phyloP scores from a whole-genome alignment of 2,113 vertebrate species.

The Mola mola region DNA sequence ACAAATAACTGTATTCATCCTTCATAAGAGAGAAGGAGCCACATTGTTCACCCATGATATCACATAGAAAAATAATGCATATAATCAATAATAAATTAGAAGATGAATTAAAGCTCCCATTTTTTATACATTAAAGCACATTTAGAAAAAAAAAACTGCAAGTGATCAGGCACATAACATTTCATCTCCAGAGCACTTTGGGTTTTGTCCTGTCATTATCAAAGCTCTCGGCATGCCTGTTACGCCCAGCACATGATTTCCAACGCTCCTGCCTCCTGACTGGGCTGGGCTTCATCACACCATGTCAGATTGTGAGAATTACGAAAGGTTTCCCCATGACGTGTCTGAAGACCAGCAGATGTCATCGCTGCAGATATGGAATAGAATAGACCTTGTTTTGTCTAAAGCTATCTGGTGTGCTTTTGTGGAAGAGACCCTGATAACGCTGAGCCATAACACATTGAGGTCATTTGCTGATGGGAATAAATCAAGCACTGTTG shows the following conservation, averaged over 20 bases:
- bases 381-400: constrained; percentile 54
- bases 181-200: not conserved
- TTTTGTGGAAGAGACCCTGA: not conserved
- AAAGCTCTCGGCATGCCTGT: constrained; percentile 6
- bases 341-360: constrained; percentile 28
- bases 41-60: too few species aligned
- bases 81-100: too few species aligned
- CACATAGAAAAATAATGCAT: too few species aligned
- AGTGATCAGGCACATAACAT: constrained; percentile 2
- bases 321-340: constrained; percentile 35
- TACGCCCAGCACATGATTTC: constrained; percentile 34
- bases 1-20: too few species aligned
- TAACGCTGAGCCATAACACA: not conserved
- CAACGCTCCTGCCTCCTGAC: not conserved
- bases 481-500: not conserved
- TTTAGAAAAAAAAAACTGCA: not conserved
- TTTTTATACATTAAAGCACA: not conserved
- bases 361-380: constrained; percentile 27
- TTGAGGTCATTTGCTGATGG: not conserved
- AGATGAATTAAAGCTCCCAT: too few species aligned
- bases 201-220: constrained; percentile 41
- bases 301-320: constrained; percentile 19
- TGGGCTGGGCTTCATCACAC: constrained; percentile 1
- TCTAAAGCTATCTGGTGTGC: constrained; percentile 13
- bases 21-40: too few species aligned